Evolutionary conservation across 1,140 invertebrate genomes (phyloP).

Genomic region (Rhyzopertha dominica): DNA sequence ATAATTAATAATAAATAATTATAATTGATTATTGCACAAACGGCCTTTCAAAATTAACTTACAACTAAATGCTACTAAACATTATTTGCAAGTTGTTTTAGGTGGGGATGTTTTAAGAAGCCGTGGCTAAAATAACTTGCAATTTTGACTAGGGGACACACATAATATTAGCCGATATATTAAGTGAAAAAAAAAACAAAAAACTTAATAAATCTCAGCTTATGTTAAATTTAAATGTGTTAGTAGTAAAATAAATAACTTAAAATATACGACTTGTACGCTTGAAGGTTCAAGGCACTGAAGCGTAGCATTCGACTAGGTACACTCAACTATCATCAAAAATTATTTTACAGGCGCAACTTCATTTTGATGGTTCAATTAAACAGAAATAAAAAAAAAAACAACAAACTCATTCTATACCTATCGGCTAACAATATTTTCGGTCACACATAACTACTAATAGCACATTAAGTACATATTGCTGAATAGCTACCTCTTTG

Average conservation of each 20-base stretch:
- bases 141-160: constrained; percentile 37
- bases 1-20: too few relatives aligned
- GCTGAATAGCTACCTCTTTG: constrained; percentile 1
- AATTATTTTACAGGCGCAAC: neutral
- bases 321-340: constrained; percentile 5
- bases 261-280: too few relatives aligned
- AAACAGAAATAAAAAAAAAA: constrained; percentile 17
- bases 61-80: too few relatives aligned
- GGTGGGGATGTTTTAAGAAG: too few relatives aligned
- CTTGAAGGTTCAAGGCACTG: too few relatives aligned
- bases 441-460: constrained; percentile 18
- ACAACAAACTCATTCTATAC: constrained; percentile 23
- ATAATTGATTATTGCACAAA: too few relatives aligned
- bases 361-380: neutral
- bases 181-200: constrained; percentile 18
- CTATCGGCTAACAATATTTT: constrained; percentile 43
- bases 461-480: neutral
- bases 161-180: constrained; percentile 41
- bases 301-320: constrained; percentile 14
- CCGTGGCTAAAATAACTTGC: too few relatives aligned
- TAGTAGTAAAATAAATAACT: too few relatives aligned
- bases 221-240: constrained; percentile 6
- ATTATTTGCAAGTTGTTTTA: too few relatives aligned
- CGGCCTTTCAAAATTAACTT: too few relatives aligned
- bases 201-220: constrained; percentile 4